Conservation (phyloP, 1,140 invertebrate genomes). For the Geopemphigus sp. region DNA sequence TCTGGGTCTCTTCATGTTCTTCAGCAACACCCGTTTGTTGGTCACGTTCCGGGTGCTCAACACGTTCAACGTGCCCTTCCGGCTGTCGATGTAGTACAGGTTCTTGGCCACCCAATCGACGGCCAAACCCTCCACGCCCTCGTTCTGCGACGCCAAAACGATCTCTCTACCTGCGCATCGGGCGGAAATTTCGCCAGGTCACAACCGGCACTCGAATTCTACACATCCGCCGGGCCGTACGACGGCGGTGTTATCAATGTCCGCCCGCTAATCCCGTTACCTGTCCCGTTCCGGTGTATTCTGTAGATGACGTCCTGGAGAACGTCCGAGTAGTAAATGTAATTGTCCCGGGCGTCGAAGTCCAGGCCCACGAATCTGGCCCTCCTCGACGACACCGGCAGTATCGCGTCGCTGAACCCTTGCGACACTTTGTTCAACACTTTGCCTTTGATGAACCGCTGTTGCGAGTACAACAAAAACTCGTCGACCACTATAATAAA, state of each 20-base stretch:
- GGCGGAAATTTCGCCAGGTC: too few relatives aligned
- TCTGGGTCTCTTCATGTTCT: conserved; percentile 85
- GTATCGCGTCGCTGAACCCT: conserved; percentile 90
- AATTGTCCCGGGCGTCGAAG: conserved; percentile 86
- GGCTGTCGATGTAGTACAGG: conserved; percentile 95
- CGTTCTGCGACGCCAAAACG: conserved; percentile 92
- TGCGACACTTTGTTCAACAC: conserved; percentile 84
- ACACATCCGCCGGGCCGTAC: too few relatives aligned
- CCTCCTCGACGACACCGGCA: conserved; percentile 82
- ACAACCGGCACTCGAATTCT: too few relatives aligned
- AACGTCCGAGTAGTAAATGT: conserved; percentile 96
- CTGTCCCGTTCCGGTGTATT: conserved; percentile 83
- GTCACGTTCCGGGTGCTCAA: conserved; percentile 82
- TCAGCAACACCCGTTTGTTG: conserved; percentile 78
- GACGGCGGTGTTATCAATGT: too few relatives aligned
- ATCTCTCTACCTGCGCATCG: conserved; percentile 70
- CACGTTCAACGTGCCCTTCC: conserved; percentile 93
- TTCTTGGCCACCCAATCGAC: conserved; percentile 98
- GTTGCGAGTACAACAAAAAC: conserved; percentile 96
- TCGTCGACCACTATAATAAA: conserved; percentile 69
- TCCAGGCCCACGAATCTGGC: conserved; percentile 96
- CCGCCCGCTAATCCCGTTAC: too few relatives aligned
- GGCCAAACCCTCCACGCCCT: conserved; percentile 94
- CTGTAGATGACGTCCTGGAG: conserved; percentile 95
- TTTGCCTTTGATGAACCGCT: conserved; percentile 94